Evolutionary conservation across 2,888 invertebrate species (phyloP), one percentile per base, ranked within the genome.

Genomic region (Euzophera pinguis): DNA sequence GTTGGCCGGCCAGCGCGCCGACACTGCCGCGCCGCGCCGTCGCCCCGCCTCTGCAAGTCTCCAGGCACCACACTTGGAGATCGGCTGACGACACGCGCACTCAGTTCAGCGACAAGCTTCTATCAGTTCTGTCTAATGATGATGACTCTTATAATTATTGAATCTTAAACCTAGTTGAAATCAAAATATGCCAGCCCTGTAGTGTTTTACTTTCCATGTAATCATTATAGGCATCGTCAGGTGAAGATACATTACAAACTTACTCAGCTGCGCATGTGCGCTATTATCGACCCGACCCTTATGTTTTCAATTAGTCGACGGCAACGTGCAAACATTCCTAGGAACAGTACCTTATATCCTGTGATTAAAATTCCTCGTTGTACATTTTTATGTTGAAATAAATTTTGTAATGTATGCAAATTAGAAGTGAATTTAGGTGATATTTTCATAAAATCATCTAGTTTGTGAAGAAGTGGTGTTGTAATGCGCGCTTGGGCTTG

Each of bases 241-340:
- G 37, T 38, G 37, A 10, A 39, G 39, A 39, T 38, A 8, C 8
- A 7, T 9, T 16, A 7, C 37, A n/a, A n/a, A 37, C n/a, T n/a
- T 10, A 52, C 56, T n/a, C n/a, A n/a, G 50, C 41, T 29, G 71
- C 79, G 80, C 81, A 69, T 56, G 71, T 71, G 79, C 69, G 64
- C 8, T 2, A 1, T 0, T 66, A 81, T 79, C 75, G 81, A 79
- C 45, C 71, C 10, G 16, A 45, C 45, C 45, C 45, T 16, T 32
- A 45, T 45, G 14, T 43, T 43, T 43, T 43, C 43, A 45, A 45
- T 32, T 32, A 45, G 34, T 32, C 34, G 27, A 27, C 13, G 29
- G 32, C 34, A 45, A 45, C 32, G 45, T 45, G 45, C 7, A 45
- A 32, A 10, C 16, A 32, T 32, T 45, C 14, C 14, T 45, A 13